phyloP scores from a whole-genome alignment of 2,113 vertebrate species.

The Notarius lentiginosus region DNA sequence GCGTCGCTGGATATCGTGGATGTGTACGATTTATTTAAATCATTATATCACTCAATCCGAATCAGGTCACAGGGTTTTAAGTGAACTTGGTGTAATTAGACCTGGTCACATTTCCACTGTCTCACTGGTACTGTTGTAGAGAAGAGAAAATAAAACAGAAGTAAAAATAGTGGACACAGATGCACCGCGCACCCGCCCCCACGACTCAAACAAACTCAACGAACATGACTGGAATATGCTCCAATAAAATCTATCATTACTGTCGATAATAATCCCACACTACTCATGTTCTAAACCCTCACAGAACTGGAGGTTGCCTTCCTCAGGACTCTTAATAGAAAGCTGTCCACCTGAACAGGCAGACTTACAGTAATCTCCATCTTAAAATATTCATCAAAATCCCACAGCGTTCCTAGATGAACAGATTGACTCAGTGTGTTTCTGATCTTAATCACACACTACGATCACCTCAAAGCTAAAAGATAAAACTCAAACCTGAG shows the following conservation, averaged over 20 bases:
- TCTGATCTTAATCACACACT: background rate
- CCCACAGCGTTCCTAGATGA: background rate
- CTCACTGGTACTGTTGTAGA: too few species aligned
- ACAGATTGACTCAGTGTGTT: background rate
- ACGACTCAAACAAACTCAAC: too few species aligned
- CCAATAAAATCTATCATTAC: too few species aligned
- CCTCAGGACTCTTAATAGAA: too few species aligned
- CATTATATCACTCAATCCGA: too few species aligned
- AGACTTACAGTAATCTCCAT: background rate
- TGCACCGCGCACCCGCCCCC: too few species aligned
- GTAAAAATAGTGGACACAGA: background rate
- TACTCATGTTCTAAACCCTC: too few species aligned
- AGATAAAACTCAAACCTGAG: too few species aligned
- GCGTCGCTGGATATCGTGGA: background rate
- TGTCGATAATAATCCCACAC: too few species aligned
- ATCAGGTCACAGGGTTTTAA: background rate
- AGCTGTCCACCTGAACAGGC: background rate
- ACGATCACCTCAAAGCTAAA: background rate
- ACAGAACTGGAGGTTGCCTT: too few species aligned
- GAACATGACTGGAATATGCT: too few species aligned
- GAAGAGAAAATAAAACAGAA: background rate
- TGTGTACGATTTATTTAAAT: background rate
- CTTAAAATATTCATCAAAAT: background rate
- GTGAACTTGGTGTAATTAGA: background rate
- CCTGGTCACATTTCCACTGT: background rate